Evolutionary conservation across 2,888 invertebrate genomes (phyloP), one percentile per base, ranked within the genome.

Genomic region (Cataglyphis livida): DNA sequence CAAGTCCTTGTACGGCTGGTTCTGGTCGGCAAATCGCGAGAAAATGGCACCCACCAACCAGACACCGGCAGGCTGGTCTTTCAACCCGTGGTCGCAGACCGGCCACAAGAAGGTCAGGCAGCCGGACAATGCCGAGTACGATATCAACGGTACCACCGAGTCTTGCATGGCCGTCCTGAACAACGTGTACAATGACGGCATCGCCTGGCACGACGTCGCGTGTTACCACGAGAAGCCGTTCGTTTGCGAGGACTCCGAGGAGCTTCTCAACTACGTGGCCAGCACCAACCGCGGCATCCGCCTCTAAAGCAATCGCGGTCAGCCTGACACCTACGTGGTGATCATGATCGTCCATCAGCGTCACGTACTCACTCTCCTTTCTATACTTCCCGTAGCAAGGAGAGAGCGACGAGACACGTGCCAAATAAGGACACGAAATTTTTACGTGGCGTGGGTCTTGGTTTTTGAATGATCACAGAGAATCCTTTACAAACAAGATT

Each of bases 151-250:
- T 85, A 98, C 98, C 85, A 96, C 96, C 87, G 98, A 98, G 94
- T 98, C 98, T 54, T 98, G 98, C 92, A 95, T 98, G 92, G 97
- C 98, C 81, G 96, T 98, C 86, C 96, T 98, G 87, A 98, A 98
- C 96, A 98, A 98, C 95, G 98, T 98, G 9, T 98, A 98, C 96
- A 98, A 97, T 93, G 98, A 98, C 93, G 98, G 98, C 88, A 98
- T 98, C 94, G 98, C 98, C 89, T 98, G 98, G 98, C 98, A 98
- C 95, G 98, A 98, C 95, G 98, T 98, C 76, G 98, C 98, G 88
- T 98, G 98, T 95, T 98, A 98, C 95, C 98, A 98, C 95, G 98
- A 98, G 95, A 98, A 98, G 94, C 98, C 98, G 1, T 96, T 98
- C 94, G 96, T 98, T 90, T 98, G 98, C 95, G 98, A 98, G 94